A percentile compares a stretch with the other conserved stretches of the same genome.
Conservation (phyloP, 2,888 invertebrate genomes). For the Phengaris arion region DNA sequence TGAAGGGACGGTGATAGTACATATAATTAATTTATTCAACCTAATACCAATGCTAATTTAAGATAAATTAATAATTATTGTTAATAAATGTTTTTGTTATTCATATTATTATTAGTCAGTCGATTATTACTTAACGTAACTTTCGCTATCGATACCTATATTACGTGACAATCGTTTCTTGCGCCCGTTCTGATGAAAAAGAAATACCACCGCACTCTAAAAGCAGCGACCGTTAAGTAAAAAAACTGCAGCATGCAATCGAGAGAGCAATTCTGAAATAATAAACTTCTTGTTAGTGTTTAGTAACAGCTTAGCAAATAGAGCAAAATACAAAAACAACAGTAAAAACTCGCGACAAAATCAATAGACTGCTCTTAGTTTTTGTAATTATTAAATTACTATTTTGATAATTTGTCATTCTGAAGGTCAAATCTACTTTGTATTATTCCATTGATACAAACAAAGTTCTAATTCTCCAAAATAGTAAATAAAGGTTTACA, state of each 20-base stretch:
- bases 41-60: constrained; percentile 42
- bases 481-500: no score
- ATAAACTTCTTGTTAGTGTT: constrained; percentile 33
- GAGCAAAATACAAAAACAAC: constrained; percentile 32
- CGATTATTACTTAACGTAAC: constrained; percentile 55
- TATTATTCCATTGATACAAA: no score
- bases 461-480: no score
- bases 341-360: neutral
- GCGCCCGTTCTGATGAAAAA: constrained; percentile 47
- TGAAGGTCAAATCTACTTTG: no score
- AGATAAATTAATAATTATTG: constrained; percentile 34
- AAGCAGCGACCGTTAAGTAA: constrained; percentile 55
- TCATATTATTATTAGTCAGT: constrained; percentile 19
- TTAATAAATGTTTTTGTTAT: constrained; percentile 30
- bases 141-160: constrained; percentile 62
- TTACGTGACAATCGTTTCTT: constrained; percentile 66
- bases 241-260: constrained; percentile 50
- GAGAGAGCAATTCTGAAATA: constrained; percentile 43
- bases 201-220: constrained; percentile 47
- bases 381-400: no score
- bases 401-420: no score
- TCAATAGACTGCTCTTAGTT: neutral
- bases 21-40: constrained; percentile 52
- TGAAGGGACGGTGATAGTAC: constrained; percentile 65
- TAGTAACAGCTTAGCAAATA: constrained; percentile 7